These are phyloP conservation scores for Temnopleurus reevesii DNA, from an alignment of 53 echinoderm and acorn worm genomes.

Conservation along the genomic window DNA sequence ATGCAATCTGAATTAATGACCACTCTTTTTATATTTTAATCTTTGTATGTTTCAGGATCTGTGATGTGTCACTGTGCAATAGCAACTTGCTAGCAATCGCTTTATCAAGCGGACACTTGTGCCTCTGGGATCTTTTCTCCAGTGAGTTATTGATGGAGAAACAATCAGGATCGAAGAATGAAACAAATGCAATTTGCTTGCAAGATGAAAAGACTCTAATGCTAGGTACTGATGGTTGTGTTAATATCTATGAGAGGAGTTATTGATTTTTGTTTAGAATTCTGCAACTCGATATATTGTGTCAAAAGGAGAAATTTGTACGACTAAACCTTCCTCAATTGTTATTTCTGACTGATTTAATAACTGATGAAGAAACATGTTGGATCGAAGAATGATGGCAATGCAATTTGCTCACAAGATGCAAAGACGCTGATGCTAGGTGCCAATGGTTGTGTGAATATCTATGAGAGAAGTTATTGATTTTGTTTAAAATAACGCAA, in stretches of 20 bases:
- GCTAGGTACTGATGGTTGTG: background rate
- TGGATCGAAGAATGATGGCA: background rate
- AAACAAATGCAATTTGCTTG: background rate
- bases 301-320: too few relatives aligned
- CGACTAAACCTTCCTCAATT: too few relatives aligned
- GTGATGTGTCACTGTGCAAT: constrained; percentile 19
- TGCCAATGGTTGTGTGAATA: background rate
- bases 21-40: too few relatives aligned
- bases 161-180: background rate
- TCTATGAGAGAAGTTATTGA: constrained; percentile 3
- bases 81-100: background rate
- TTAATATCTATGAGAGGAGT: background rate
- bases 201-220: background rate
- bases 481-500: too few relatives aligned
- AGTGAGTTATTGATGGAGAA: constrained; percentile 17
- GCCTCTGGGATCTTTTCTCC: constrained; percentile 55
- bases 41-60: constrained; percentile 50
- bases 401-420: constrained; percentile 11
- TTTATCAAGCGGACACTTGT: constrained; percentile 33
- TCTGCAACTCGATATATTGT: too few relatives aligned
- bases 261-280: too few relatives aligned
- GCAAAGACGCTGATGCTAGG: background rate
- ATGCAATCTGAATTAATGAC: too few relatives aligned
- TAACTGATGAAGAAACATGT: too few relatives aligned
- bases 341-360: too few relatives aligned